Evolutionary conservation across 2,888 invertebrate genomes (phyloP).

Genomic region (Ethmia dodecea): DNA sequence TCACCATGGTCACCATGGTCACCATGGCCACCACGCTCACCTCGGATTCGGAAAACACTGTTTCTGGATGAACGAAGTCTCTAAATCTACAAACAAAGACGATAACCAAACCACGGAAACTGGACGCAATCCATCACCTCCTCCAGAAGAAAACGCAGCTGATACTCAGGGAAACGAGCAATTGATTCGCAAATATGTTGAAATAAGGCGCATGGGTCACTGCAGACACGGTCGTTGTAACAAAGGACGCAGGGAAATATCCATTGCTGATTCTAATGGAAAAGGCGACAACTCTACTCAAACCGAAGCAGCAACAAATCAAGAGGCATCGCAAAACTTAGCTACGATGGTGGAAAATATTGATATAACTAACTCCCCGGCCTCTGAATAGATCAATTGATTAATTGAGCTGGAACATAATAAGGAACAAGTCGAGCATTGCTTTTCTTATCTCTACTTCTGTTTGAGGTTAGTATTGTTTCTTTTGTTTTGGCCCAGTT

Average conservation of each 20-base stretch:
- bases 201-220: neutral
- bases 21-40: conserved; percentile 1
- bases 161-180: neutral
- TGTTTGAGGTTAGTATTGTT: too few species aligned
- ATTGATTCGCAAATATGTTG: neutral
- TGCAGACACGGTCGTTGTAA: neutral
- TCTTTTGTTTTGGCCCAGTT: too few species aligned
- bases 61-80: neutral
- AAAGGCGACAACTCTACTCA: too few species aligned
- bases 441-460: too few species aligned
- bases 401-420: too few species aligned
- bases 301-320: conserved; percentile 1
- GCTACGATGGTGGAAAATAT: conserved; percentile 23
- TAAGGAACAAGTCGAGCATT: too few species aligned
- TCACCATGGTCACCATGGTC: neutral
- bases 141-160: neutral
- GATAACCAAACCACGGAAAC: neutral
- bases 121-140: conserved; percentile 2
- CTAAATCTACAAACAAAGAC: neutral
- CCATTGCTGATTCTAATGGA: conserved; percentile 1
- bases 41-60: neutral
- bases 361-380: too few species aligned
- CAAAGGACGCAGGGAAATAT: neutral
- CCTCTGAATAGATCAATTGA: too few species aligned
- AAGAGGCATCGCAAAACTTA: conserved; percentile 9